Base-by-base conservation (phyloP, 2,888 invertebrate species). In the Pheosia gnoma region DNA sequence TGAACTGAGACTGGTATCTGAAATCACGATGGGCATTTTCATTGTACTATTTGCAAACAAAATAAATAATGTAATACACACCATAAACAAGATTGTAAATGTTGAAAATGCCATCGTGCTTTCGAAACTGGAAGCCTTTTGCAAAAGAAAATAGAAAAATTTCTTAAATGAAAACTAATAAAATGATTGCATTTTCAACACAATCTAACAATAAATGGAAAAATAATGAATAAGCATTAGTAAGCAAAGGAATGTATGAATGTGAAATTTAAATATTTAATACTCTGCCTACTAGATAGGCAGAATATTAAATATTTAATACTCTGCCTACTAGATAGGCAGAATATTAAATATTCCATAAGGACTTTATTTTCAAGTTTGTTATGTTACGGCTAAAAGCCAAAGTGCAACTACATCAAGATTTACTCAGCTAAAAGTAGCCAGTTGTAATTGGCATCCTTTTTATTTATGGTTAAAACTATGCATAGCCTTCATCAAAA, bases 71-170 rank as follows among this genome's bases (percentile, higher is more conserved):
- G 70, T 62, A 71, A 74, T 71, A 78, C 67, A 74, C 68, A 68
- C 62, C 53, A 68, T 73, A 70, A 60, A 82, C 70, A 72, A 76
- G 78, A 75, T 77, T 74, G 61, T 70, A 76, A 83, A 88, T 92
- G 93, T 93, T 93, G 93, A 93, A 93, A 93, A 93, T 93, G 93
- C 93, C 93, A 92, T 93, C 93, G 90, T 93, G 93, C 90, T 93
- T 93, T 90, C 93, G 88, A 85, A 85, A 81, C 75, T 79, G 80
- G 77, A 85, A 85, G 83, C 83, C 78, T 68, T 79, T 88, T 87
- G 87, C 86, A 89, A 91, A 87, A 85, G 84, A 89, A 91, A 89
- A 87, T 65, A 66, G 74, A 71, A 78, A 61, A 64, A 83, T 79
- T 81, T 75, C 80, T 8, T 13, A 70, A 81, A 84, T 87, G 86